phyloP scores from a whole-genome alignment of 2,888 invertebrate genomes.

The Coenonympha glycerion region DNA sequence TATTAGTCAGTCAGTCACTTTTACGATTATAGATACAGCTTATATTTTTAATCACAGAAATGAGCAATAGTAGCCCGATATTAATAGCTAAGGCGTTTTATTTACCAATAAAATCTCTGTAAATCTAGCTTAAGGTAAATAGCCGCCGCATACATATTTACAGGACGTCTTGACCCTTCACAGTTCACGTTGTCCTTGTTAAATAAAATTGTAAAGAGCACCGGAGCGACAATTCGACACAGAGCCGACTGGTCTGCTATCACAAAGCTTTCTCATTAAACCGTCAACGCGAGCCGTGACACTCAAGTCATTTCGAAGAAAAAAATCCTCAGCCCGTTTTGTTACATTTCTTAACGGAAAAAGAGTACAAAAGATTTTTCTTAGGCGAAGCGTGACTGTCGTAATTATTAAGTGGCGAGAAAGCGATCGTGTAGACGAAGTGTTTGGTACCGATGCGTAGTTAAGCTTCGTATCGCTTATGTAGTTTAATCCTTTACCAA shows the following conservation, averaged over 20 bases:
- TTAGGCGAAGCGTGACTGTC: constrained; percentile 71
- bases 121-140: no score
- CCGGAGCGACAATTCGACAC: constrained; percentile 66
- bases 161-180: constrained; percentile 31
- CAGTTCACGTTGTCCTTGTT: constrained; percentile 47
- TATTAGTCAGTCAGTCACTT: no score
- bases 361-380: constrained; percentile 71
- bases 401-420: constrained; percentile 70
- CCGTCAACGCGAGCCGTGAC: constrained; percentile 68
- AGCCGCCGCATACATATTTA: constrained; percentile 19
- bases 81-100: no score
- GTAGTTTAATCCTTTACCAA: not conserved
- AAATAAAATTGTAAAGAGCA: constrained; percentile 55
- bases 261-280: constrained; percentile 75
- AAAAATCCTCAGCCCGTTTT: constrained; percentile 60
- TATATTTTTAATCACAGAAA: no score
- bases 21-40: no score
- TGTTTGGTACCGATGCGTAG: constrained; percentile 16
- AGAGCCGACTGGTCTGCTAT: constrained; percentile 59
- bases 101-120: no score
- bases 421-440: constrained; percentile 39
- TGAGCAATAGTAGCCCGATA: no score
- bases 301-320: constrained; percentile 68
- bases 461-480: constrained; percentile 10
- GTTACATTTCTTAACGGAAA: constrained; percentile 69